phyloP scores from a whole-genome alignment of 2,113 vertebrate genomes.

The Thymallus thymallus region DNA sequence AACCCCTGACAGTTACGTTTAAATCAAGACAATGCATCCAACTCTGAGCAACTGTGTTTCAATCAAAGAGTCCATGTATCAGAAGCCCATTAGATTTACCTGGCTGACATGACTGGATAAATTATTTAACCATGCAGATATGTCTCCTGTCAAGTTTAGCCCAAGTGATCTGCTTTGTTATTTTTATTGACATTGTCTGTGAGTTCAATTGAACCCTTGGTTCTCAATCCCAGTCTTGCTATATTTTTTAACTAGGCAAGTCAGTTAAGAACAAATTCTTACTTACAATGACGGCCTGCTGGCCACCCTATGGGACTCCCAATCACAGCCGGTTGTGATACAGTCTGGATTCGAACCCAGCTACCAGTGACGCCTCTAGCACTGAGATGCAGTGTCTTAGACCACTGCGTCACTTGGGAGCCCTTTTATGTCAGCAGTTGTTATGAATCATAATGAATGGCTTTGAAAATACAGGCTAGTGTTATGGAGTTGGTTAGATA shows the following conservation, averaged over 20 bases:
- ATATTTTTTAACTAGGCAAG: no score
- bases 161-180: neutral
- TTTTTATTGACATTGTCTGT: neutral
- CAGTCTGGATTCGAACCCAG: no score
- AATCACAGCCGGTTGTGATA: no score
- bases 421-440: neutral
- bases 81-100: neutral
- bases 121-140: neutral
- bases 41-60: neutral
- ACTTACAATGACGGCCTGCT: no score
- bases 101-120: neutral
- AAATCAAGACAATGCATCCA: neutral
- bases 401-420: no score
- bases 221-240: neutral
- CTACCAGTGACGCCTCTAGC: no score
- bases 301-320: no score
- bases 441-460: neutral
- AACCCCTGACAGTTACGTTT: constrained; percentile 1
- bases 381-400: no score
- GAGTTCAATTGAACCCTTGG: neutral
- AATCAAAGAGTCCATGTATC: neutral
- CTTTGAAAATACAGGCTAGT: neutral
- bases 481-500: neutral
- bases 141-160: neutral
- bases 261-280: no score